Percentiles rank a stretch among this genome's conserved stretches.
These are phyloP conservation scores for Holocentrus rufus DNA, from an alignment of 2,797 vertebrate species.

Conservation along the genomic window DNA sequence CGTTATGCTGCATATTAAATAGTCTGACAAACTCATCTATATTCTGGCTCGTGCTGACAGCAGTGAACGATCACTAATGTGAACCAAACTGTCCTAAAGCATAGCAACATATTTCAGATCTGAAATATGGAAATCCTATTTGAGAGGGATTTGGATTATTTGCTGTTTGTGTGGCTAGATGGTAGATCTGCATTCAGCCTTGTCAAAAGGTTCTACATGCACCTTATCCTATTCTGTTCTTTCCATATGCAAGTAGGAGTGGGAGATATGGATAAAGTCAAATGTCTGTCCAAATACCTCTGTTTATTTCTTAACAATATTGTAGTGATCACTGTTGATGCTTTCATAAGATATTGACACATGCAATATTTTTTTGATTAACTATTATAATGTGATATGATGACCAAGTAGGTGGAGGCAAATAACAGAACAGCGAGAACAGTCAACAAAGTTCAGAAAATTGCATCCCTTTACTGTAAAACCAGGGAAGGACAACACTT, in stretches of 20 bases:
- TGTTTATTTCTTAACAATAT: no score
- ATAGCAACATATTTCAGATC: constrained; percentile 14
- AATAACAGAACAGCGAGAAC: no score
- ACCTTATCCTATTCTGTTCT: background rate
- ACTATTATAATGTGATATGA: no score
- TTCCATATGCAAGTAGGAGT: background rate
- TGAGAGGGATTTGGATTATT: background rate
- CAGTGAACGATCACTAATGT: background rate
- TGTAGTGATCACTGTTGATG: no score
- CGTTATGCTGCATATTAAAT: background rate
- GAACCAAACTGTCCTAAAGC: background rate
- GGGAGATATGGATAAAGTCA: no score
- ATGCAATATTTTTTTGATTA: no score
- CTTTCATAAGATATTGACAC: no score
- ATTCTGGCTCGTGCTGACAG: background rate
- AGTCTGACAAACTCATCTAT: background rate
- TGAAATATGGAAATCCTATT: background rate
- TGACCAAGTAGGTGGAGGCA: no score
- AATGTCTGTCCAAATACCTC: no score
- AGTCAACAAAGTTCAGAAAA: no score
- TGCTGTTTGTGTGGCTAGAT: constrained; percentile 6
- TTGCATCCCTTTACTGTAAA: no score
- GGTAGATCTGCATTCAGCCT: constrained; percentile 36
- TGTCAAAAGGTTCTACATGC: background rate
- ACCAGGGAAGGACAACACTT: no score